Evolutionary conservation across 2,888 invertebrate genomes (phyloP).

Genomic region (Phengaris arion): DNA sequence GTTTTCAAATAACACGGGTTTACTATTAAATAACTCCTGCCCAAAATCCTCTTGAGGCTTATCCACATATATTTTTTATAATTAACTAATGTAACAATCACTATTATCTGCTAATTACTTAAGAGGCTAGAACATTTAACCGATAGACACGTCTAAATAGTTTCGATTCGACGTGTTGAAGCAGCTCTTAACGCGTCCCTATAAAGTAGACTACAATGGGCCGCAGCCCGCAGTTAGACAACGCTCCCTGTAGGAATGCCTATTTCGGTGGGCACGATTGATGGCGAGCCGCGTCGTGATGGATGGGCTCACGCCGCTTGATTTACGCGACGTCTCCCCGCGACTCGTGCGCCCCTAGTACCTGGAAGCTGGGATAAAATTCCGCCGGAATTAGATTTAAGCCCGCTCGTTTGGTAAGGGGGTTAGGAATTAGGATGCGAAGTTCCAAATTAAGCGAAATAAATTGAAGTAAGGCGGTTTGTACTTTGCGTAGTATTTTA

Average conservation of each 20-base stretch:
- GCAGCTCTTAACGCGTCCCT: conserved; percentile 26
- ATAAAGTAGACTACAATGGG: conserved; percentile 28
- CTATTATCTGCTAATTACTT: neutral
- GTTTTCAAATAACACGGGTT: too few species aligned
- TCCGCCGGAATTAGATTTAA: conserved; percentile 36
- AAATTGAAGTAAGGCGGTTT: neutral
- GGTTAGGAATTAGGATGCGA: neutral
- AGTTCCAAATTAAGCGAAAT: neutral
- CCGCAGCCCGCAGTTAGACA: conserved; percentile 26
- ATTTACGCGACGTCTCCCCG: conserved; percentile 65
- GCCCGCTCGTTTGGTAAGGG: neutral
- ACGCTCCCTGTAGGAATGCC: conserved; percentile 43
- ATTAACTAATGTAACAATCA: neutral
- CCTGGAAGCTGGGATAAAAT: conserved; percentile 41
- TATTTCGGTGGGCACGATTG: conserved; percentile 70
- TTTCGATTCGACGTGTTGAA: conserved; percentile 24
- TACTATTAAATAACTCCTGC: neutral
- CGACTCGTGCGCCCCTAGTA: conserved; percentile 66
- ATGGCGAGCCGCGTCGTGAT: conserved; percentile 68
- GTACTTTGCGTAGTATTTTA: too few species aligned
- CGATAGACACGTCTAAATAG: conserved; percentile 24
- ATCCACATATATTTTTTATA: neutral
- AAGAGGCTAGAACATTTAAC: conserved; percentile 17
- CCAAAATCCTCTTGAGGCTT: neutral
- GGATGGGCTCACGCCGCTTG: conserved; percentile 64